Evolutionary conservation across 2,113 vertebrate genomes (phyloP).

Genomic region (Cottus gobio): DNA sequence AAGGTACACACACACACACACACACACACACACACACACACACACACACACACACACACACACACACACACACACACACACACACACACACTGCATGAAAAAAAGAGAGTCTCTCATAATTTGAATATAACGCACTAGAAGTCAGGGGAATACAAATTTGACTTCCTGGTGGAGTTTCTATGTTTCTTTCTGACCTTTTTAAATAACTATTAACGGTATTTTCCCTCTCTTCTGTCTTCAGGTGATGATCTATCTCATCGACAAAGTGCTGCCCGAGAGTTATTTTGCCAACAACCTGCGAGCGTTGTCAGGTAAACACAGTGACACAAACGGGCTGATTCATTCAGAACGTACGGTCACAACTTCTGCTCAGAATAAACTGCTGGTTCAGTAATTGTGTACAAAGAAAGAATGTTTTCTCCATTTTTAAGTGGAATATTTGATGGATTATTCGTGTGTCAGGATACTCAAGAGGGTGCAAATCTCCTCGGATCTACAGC

Average conservation of each 20-base stretch:
- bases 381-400: background rate
- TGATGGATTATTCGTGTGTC: background rate
- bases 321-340: background rate
- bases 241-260: conserved; percentile 99
- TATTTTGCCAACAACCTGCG: conserved; percentile 99
- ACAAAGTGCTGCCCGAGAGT: conserved; percentile 98
- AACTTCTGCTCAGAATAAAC: background rate
- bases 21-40: background rate
- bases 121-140: background rate
- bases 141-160: background rate
- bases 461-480: background rate
- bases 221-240: conserved; percentile 52
- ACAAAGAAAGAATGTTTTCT: background rate
- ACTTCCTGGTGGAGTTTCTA: background rate
- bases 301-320: conserved; percentile 86
- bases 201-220: background rate
- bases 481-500: background rate
- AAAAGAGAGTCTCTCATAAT: too few species aligned
- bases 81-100: background rate
- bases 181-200: background rate
- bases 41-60: background rate
- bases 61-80: background rate
- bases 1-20: conserved; percentile 58
- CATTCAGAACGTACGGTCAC: background rate
- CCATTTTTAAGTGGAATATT: background rate